A percentile compares a stretch with the other conserved stretches of the same genome.
Conservation (phyloP, 2,113 vertebrate species). For the Penelope pileata region DNA sequence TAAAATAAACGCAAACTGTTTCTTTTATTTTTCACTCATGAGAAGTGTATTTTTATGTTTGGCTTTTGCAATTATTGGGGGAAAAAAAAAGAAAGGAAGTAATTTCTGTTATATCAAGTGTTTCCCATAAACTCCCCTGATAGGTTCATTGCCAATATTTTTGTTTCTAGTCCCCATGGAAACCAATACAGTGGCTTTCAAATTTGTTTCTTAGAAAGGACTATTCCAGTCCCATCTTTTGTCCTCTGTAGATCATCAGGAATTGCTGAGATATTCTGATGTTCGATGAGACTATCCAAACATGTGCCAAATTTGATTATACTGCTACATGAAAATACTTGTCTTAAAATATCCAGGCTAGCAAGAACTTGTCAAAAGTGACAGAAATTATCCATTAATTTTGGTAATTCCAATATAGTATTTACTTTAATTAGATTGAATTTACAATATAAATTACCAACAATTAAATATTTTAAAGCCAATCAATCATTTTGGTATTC, state of each 20-base stretch:
- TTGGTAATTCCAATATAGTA: neutral
- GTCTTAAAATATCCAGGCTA: neutral
- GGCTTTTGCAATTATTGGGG: neutral
- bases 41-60: neutral
- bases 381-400: neutral
- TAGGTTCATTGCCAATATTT: slow-evolving; percentile 28
- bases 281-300: neutral
- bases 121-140: neutral
- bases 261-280: neutral
- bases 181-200: slow-evolving; percentile 1
- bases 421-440: neutral
- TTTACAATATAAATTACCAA: neutral
- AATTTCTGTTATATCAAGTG: neutral
- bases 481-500: neutral
- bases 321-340: neutral
- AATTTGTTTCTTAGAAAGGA: neutral
- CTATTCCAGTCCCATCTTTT: neutral
- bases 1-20: neutral
- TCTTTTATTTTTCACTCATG: neutral
- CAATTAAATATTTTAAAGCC: neutral
- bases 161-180: slow-evolving; percentile 13
- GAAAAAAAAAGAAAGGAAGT: neutral
- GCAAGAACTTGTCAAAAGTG: neutral
- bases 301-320: neutral
- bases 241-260: neutral